These are phyloP conservation scores for Macroglossus sobrinus DNA, from an alignment of 2,113 vertebrate genomes.

Conservation along the genomic window DNA sequence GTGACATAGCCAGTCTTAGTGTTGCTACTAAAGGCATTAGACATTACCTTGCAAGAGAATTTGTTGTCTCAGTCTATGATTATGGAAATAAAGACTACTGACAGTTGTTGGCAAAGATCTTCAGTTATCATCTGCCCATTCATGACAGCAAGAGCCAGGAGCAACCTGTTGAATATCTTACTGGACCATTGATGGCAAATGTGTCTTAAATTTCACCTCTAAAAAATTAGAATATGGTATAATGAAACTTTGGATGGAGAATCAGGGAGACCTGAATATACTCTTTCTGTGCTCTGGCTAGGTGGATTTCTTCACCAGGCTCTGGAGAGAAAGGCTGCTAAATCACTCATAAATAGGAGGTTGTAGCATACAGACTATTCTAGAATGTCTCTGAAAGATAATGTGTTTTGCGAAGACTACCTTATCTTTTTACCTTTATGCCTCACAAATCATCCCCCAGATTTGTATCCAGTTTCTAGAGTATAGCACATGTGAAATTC, in stretches of 20 bases:
- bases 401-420: not conserved
- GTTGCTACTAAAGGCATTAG: not conserved
- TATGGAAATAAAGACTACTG: not conserved
- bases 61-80: not conserved
- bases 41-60: not conserved
- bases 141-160: not conserved
- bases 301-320: not conserved
- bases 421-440: not conserved
- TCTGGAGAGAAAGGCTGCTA: not conserved
- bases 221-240: not conserved
- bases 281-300: not conserved
- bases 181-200: not conserved
- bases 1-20: not conserved
- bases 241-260: not conserved
- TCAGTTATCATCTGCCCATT: not conserved
- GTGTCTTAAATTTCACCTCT: not conserved
- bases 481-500: not conserved
- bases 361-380: not conserved
- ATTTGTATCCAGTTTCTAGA: not conserved
- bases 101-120: slow-evolving; percentile 36
- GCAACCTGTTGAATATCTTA: not conserved
- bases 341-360: not conserved
- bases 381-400: not conserved
- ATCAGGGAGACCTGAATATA: not conserved
- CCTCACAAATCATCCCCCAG: not conserved